A percentile compares a stretch with the other conserved stretches of the same genome.
These are phyloP conservation scores for Corydoras sp. DNA, from an alignment of 2,113 vertebrate genomes.

Conservation along the genomic window DNA sequence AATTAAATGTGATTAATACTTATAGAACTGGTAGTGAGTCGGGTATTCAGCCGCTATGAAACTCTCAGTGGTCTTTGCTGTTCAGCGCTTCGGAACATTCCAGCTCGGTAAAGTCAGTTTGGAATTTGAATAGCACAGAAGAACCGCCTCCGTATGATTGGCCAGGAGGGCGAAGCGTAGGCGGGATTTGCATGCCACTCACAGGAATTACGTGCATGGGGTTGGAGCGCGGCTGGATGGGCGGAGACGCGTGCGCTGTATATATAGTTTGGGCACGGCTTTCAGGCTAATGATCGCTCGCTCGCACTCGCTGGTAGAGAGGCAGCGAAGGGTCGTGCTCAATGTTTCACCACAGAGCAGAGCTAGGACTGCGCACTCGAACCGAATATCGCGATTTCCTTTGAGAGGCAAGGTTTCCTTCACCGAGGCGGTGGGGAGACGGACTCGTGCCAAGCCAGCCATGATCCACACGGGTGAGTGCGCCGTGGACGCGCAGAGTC, in stretches of 20 bases:
- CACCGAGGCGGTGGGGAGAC: slow-evolving; percentile 32
- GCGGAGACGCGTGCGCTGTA: slow-evolving; percentile 51
- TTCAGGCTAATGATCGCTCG: slow-evolving; percentile 70
- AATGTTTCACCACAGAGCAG: slow-evolving; percentile 59
- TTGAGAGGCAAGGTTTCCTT: slow-evolving; percentile 23
- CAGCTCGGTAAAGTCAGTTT: slow-evolving; percentile 64
- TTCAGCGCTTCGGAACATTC: slow-evolving; percentile 65
- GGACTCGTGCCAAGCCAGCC: slow-evolving; percentile 15
- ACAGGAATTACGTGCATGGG: not conserved
- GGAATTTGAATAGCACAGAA: slow-evolving; percentile 71
- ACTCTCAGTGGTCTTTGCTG: slow-evolving; percentile 11
- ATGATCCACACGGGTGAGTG: slow-evolving; percentile 78
- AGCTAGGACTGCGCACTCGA: slow-evolving; percentile 53
- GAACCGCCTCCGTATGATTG: slow-evolving; percentile 75
- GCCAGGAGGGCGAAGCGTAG: slow-evolving; percentile 47
- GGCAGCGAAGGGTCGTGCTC: slow-evolving; percentile 44
- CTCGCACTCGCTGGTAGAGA: slow-evolving; percentile 52
- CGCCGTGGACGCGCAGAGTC: slow-evolving; percentile 85
- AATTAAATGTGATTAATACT: not conserved
- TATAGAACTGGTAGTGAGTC: not conserved
- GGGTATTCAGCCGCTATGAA: not conserved
- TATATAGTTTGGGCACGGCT: slow-evolving; percentile 62
- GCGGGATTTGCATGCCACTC: slow-evolving; percentile 63
- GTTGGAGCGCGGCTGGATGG: slow-evolving; percentile 52
- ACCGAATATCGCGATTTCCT: slow-evolving; percentile 45